phyloP scores from a whole-genome alignment of 2,113 vertebrate species.

The Motacilla tschutschensis region DNA sequence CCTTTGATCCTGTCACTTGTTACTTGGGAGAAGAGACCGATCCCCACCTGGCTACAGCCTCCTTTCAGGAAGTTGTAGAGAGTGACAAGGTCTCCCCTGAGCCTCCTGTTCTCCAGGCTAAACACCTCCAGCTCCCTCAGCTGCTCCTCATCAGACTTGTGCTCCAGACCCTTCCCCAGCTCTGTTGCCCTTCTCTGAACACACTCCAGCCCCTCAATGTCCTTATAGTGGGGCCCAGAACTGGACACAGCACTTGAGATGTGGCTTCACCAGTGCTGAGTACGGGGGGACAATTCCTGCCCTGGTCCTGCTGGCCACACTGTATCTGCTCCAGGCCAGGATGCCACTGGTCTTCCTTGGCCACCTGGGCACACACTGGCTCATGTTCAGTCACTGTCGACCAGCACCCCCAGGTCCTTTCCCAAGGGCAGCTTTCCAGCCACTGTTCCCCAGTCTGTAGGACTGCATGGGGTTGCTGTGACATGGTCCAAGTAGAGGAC shows the following conservation, averaged over 20 bases:
- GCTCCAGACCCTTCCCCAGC: neutral
- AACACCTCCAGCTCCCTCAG: neutral
- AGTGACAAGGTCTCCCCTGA: neutral
- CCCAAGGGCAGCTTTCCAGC: neutral
- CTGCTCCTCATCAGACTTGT: accelerated
- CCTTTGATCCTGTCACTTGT: neutral
- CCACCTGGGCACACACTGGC: neutral
- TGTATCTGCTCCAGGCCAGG: neutral
- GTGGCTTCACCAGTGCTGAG: accelerated
- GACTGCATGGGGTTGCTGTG: neutral
- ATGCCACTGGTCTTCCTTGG: neutral
- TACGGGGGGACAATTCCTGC: neutral
- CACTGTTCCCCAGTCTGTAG: neutral
- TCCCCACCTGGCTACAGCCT: neutral
- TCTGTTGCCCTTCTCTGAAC: neutral
- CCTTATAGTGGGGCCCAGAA: neutral
- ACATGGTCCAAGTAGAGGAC: neutral
- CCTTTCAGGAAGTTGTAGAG: neutral
- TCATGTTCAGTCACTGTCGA: neutral
- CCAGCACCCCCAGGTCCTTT: neutral
- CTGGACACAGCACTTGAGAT: neutral
- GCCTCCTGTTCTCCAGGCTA: neutral
- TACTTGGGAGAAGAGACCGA: accelerated
- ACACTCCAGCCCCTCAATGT: accelerated
- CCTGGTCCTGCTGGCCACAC: neutral